Conservation (phyloP, 1,140 invertebrate genomes). For the Neodiprion virginianus region DNA sequence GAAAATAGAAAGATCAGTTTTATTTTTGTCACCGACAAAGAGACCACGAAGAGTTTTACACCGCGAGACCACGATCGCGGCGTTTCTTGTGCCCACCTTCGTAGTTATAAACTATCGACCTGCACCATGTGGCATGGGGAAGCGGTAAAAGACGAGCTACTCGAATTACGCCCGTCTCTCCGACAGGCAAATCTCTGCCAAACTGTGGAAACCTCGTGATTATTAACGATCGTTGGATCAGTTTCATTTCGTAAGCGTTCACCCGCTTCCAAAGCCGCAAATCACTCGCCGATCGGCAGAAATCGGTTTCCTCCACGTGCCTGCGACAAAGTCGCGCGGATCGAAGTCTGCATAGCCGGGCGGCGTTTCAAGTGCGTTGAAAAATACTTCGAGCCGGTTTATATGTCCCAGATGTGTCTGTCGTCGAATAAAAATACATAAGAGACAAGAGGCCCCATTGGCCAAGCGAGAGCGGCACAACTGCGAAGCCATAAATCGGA, state of each 20-base stretch:
- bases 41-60: constrained; percentile 1
- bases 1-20: neutral
- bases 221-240: too few species aligned
- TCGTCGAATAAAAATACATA: neutral
- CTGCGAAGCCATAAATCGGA: neutral
- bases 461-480: neutral
- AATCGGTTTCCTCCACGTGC: too few species aligned
- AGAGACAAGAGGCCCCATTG: neutral
- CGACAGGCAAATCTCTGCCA: too few species aligned
- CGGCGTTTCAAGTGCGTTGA: too few species aligned
- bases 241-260: too few species aligned
- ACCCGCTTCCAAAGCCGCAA: too few species aligned
- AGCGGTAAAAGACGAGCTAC: neutral
- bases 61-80: neutral
- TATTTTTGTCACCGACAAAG: neutral
- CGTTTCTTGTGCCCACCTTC: neutral
- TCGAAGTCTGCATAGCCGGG: too few species aligned
- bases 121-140: neutral
- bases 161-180: neutral
- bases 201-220: too few species aligned
- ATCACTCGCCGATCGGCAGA: too few species aligned
- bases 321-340: too few species aligned
- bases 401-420: neutral
- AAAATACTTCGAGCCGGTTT: too few species aligned
- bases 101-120: neutral